A percentile compares a stretch with the other conserved stretches of the same genome.
phyloP scores from a whole-genome alignment of 2,888 invertebrate species.

The Orthosia incerta region DNA sequence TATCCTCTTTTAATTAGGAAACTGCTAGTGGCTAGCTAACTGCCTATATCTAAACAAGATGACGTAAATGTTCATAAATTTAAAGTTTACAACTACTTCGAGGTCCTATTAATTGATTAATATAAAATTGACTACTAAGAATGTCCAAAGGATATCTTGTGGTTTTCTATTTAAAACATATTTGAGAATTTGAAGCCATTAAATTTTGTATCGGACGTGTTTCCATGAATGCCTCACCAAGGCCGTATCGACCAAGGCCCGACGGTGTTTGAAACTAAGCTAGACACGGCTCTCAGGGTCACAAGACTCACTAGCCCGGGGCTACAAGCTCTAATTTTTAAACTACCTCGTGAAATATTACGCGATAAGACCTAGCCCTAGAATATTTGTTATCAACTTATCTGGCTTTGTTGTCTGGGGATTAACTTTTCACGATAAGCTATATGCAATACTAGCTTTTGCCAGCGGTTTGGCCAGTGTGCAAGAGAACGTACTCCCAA shows the following conservation, averaged over 20 bases:
- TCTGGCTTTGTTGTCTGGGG: constrained; percentile 22
- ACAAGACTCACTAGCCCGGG: constrained; percentile 2
- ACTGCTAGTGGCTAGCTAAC: neutral
- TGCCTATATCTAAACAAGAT: neutral
- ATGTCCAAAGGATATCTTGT: constrained; percentile 20
- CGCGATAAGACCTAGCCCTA: constrained; percentile 25
- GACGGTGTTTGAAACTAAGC: constrained; percentile 50
- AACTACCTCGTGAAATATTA: neutral
- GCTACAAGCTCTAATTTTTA: constrained; percentile 22
- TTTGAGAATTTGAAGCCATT: constrained; percentile 8
- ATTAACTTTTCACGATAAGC: constrained; percentile 32
- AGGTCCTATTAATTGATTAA: constrained; percentile 3
- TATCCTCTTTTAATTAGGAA: neutral
- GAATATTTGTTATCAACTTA: constrained; percentile 21
- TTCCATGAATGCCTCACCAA: constrained; percentile 38
- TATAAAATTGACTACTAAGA: neutral
- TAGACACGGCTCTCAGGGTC: constrained; percentile 57
- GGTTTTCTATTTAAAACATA: neutral
- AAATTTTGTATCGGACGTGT: constrained; percentile 33
- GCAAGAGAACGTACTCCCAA: too few species aligned
- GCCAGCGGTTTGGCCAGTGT: too few species aligned
- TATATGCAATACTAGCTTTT: neutral
- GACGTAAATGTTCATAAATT: neutral
- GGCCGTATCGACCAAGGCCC: constrained; percentile 65
- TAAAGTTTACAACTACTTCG: neutral